phyloP scores from a whole-genome alignment of 2,113 vertebrate species.

The Pagrus major region DNA sequence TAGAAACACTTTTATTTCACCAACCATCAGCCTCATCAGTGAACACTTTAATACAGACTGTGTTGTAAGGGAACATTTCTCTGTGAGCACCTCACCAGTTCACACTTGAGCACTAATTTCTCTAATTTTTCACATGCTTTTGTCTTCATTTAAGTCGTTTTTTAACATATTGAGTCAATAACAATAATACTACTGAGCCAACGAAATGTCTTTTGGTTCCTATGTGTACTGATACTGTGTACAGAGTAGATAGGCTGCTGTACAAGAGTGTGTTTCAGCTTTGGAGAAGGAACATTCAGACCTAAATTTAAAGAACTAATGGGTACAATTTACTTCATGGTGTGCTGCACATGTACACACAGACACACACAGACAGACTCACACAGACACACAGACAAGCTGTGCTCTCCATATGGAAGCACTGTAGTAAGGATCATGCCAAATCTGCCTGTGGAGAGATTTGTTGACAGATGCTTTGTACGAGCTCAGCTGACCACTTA shows the following conservation, averaged over 20 bases:
- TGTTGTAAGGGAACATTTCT: neutral
- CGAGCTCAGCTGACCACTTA: slow-evolving; percentile 48
- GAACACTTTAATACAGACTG: neutral
- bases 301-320: neutral
- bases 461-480: slow-evolving; percentile 56
- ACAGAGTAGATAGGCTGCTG: neutral
- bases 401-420: slow-evolving; percentile 25
- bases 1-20: neutral
- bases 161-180: neutral
- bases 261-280: neutral
- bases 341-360: slow-evolving; percentile 1
- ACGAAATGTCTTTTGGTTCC: neutral
- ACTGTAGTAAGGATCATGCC: slow-evolving; percentile 25
- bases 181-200: neutral
- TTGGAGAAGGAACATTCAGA: neutral
- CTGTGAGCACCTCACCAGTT: too few relatives aligned
- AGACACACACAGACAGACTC: slow-evolving; percentile 16
- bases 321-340: neutral
- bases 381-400: slow-evolving; percentile 23
- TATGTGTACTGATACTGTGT: neutral
- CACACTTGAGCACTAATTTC: too few relatives aligned
- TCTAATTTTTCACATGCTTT: neutral
- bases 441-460: slow-evolving; percentile 55
- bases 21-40: neutral
- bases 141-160: neutral